These are phyloP conservation scores for Apteryx owenii DNA, from an alignment of 2,113 vertebrate species.

Conservation along the genomic window DNA sequence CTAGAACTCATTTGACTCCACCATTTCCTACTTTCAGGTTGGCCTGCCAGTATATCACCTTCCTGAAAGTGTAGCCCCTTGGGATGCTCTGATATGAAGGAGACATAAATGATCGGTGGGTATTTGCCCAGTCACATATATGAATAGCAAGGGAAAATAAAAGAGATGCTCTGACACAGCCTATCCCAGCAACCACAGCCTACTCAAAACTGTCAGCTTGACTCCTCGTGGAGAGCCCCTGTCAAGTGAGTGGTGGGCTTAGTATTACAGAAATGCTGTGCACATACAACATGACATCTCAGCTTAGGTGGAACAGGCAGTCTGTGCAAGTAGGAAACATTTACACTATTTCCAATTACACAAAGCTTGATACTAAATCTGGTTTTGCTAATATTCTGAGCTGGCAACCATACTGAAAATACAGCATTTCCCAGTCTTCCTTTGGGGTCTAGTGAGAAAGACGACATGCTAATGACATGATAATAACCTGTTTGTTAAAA, in stretches of 20 bases:
- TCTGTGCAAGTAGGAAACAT: neutral
- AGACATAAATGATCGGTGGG: neutral
- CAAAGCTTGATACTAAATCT: neutral
- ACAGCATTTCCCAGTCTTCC: neutral
- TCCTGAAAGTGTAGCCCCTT: neutral
- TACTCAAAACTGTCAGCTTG: neutral
- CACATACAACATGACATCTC: neutral
- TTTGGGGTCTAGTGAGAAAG: neutral
- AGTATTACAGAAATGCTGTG: neutral
- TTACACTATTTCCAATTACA: neutral
- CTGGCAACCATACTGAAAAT: neutral
- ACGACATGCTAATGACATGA: neutral
- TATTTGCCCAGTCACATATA: neutral
- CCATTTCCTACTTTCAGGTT: neutral
- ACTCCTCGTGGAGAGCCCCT: neutral
- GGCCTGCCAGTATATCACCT: neutral
- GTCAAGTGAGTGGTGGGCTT: neutral
- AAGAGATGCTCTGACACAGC: neutral
- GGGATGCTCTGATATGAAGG: neutral
- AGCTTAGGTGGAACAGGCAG: rapidly evolving
- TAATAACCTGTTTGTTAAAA: neutral
- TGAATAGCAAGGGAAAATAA: neutral
- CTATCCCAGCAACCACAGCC: neutral
- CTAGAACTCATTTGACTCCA: neutral
- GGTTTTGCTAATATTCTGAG: neutral